Evolutionary conservation across 2,113 vertebrate genomes (phyloP).

Genomic region (Capricornis sumatraensis): DNA sequence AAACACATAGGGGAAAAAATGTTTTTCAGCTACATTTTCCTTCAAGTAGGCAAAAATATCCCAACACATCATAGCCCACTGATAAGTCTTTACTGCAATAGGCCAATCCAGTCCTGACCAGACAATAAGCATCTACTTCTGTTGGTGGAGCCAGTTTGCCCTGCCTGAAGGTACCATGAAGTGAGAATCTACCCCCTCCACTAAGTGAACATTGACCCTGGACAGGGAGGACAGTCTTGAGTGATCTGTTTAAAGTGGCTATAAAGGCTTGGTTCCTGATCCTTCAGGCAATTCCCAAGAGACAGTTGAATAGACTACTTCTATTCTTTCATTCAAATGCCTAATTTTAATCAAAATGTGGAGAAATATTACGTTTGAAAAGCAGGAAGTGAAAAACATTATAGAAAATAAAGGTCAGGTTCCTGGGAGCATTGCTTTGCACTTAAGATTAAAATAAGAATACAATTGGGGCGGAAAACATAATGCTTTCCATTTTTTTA

Average conservation of each 20-base stretch:
- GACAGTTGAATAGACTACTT: not conserved
- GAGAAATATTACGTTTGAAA: not conserved
- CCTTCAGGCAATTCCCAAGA: not conserved
- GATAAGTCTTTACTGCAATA: not conserved
- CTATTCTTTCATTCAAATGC: not conserved
- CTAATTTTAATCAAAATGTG: slow-evolving; percentile 21
- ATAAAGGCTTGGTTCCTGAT: not conserved
- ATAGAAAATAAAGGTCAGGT: slow-evolving; percentile 5
- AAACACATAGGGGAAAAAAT: not conserved
- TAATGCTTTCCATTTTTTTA: not conserved
- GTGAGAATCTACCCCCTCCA: not conserved
- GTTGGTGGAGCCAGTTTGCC: too few relatives aligned
- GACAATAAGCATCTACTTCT: not conserved
- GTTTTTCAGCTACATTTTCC: not conserved
- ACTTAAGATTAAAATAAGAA: slow-evolving; percentile 8
- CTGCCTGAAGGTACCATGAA: not conserved
- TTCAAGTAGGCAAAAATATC: not conserved
- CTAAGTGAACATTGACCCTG: not conserved
- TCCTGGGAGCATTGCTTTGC: not conserved
- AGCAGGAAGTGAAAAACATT: not conserved
- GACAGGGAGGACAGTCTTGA: not conserved
- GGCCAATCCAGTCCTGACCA: not conserved
- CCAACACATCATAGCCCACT: not conserved
- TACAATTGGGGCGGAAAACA: not conserved
- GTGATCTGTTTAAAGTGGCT: not conserved